Base-by-base conservation (phyloP, 2,888 invertebrate genomes). In the Lasioglossum oenotherae region DNA sequence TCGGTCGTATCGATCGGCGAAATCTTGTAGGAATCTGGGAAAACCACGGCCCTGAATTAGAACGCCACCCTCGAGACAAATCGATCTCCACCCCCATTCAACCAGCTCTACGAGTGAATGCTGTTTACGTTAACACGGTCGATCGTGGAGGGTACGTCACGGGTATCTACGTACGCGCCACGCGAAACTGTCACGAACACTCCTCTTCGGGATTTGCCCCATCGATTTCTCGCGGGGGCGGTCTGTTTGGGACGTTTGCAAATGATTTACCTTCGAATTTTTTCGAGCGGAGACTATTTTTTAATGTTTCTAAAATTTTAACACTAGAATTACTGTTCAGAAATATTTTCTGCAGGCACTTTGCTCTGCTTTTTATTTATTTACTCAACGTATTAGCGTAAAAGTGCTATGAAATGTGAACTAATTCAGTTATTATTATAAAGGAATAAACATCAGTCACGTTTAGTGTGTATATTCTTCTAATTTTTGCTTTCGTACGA, bases 61-160 rank as follows among this genome's bases (percentile, higher is more conserved):
- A 69, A 31, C 64, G 31, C 69, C 38, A 35, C 69, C 69, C 35
- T 38, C 38, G 23, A 38, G 69, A 38, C 31, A 35, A 4, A 69
- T 69, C 69, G 38, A 38, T 69, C 69, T 38, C 38, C 35, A 35
- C 38, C 69, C 35, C 69, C 69, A 69, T 38, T 69, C 38, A 57
- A 1, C 23, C 38, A 67, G 67, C 64, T 60, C 64, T 53, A 53
- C 72, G 73, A 73, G 44, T 38, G 27, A 53, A 57, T 27, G 44
- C 38, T 73, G 72, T 79, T 80, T 73, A 75, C 84, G 57, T 67
- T 78, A 35, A 14, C 35, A 3, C 6, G 16, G 12, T 14, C 41
- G 71, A 83, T 83, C 83, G 77, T 77, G 80, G 73, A 12, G 4
- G 41, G 19, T 27, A 85, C 85, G 85, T 81, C 86, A 85, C 73